These are phyloP conservation scores for Anadara kagoshimensis DNA, from an alignment of 1,140 invertebrate genomes.

Conservation along the genomic window DNA sequence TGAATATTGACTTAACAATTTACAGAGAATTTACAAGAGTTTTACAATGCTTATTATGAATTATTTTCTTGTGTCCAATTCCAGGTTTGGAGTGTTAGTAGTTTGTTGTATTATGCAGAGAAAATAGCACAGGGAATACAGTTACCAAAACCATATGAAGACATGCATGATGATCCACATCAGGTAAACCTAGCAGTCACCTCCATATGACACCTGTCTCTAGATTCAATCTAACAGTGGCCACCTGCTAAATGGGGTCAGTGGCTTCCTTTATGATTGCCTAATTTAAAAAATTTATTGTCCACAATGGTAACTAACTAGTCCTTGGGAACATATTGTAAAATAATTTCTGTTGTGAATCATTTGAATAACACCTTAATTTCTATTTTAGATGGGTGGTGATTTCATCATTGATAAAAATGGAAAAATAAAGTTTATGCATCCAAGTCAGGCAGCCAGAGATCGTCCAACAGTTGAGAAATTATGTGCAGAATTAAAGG, in stretches of 20 bases:
- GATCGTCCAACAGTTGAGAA: conserved; percentile 55
- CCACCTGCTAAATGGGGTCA: no score
- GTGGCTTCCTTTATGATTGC: no score
- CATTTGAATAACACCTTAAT: neutral
- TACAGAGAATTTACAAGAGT: no score
- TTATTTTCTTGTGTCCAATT: neutral
- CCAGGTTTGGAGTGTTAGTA: conserved; percentile 61
- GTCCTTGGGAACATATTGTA: no score
- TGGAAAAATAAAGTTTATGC: conserved; percentile 48
- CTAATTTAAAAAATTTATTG: no score
- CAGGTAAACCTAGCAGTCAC: conserved; percentile 56
- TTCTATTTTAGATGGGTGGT: conserved; percentile 62
- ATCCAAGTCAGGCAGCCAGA: conserved; percentile 52
- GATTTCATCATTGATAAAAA: conserved; percentile 61
- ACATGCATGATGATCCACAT: conserved; percentile 62
- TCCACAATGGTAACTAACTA: no score
- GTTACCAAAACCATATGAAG: conserved; percentile 61
- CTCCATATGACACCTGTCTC: no score
- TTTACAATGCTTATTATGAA: no score
- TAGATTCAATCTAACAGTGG: no score
- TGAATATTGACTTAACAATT: no score
- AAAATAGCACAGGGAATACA: conserved; percentile 56
- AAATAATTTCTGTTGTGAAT: no score
- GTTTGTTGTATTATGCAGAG: conserved; percentile 64
- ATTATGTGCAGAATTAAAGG: no score